phyloP scores from a whole-genome alignment of 2,797 vertebrate genomes.

The Pangasius macronema region DNA sequence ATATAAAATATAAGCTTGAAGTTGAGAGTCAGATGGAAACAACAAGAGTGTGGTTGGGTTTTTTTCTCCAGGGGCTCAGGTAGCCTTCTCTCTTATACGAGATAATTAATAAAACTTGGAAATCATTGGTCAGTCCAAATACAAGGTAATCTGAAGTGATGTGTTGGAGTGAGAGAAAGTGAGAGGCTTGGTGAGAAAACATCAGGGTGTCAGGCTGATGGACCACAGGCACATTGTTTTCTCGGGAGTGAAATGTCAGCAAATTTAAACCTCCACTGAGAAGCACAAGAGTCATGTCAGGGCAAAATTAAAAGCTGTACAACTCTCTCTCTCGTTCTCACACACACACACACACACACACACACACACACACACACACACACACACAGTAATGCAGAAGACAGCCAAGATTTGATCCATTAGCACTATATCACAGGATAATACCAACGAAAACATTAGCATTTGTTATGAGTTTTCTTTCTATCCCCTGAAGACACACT shows the following conservation, averaged over 20 bases:
- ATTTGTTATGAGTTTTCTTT: background rate
- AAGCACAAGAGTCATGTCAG: constrained; percentile 32
- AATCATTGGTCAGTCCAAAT: background rate
- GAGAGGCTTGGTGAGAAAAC: constrained; percentile 35
- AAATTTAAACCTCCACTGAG: constrained; percentile 34
- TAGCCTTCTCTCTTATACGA: background rate
- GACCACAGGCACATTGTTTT: constrained; percentile 38
- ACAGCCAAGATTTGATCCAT: background rate
- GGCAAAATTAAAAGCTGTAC: constrained; percentile 11
- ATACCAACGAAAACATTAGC: background rate
- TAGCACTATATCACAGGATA: background rate
- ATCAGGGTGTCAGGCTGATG: constrained; percentile 21
- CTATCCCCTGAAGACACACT: background rate
- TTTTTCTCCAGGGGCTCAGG: constrained; percentile 6
- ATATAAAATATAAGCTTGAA: background rate
- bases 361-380: background rate
- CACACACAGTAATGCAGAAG: background rate
- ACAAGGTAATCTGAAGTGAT: background rate
- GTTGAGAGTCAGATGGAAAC: constrained; percentile 10
- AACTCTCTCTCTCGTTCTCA: background rate
- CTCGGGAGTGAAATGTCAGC: constrained; percentile 42
- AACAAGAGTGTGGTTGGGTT: too few species aligned
- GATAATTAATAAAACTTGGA: background rate
- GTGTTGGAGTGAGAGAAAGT: background rate
- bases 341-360: background rate